Conservation (phyloP, 1,140 invertebrate genomes). For the Amyelois transitella region DNA sequence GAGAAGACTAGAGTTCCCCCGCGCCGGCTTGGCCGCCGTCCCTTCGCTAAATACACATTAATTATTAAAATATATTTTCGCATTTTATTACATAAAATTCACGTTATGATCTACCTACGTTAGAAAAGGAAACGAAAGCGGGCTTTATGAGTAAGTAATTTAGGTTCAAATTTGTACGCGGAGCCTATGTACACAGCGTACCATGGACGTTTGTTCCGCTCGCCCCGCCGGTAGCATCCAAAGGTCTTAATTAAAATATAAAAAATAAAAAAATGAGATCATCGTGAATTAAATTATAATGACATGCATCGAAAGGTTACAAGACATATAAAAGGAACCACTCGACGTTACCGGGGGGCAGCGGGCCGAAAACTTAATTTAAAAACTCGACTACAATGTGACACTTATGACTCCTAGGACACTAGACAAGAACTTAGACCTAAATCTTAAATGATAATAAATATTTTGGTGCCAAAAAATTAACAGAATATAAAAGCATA, state of each 20-base stretch:
- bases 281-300: constrained; percentile 23
- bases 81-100: constrained; percentile 74
- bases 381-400: constrained; percentile 64
- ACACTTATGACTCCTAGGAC: constrained; percentile 66
- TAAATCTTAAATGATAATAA: constrained; percentile 60
- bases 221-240: constrained; percentile 35
- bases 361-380: constrained; percentile 63
- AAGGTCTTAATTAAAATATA: constrained; percentile 24
- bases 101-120: constrained; percentile 72
- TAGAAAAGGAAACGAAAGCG: constrained; percentile 68
- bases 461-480: constrained; percentile 68
- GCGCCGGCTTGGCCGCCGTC: constrained; percentile 65
- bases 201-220: constrained; percentile 69
- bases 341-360: constrained; percentile 34
- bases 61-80: constrained; percentile 74
- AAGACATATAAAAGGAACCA: constrained; percentile 18
- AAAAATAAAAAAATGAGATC: constrained; percentile 44
- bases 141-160: constrained; percentile 62
- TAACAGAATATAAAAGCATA: constrained; percentile 45
- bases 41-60: constrained; percentile 68
- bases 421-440: constrained; percentile 69
- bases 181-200: constrained; percentile 72
- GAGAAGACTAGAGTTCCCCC: constrained; percentile 55
- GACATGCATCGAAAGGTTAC: constrained; percentile 23
- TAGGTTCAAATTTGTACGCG: constrained; percentile 68